Evolutionary conservation across 1,140 invertebrate species (phyloP), one percentile per base, ranked within the genome.

Genomic region (Magallana angulata): DNA sequence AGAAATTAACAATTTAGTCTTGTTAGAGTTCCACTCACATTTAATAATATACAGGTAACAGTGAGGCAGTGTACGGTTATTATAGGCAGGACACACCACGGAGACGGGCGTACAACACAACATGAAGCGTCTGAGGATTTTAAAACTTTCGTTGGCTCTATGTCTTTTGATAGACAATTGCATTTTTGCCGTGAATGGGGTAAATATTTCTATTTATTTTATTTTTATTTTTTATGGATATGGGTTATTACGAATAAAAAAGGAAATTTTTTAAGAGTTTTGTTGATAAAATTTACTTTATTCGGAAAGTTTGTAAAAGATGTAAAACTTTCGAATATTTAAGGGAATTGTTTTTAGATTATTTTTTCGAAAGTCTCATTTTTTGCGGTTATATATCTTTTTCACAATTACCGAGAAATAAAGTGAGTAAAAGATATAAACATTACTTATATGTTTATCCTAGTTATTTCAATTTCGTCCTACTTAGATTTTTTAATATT

Each of bases 1-100:
- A 76, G 68, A 76, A 76, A 76, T 76, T 76, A 76, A 76, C 24
- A 76, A 76, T 76, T 36, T 76, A 7, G 24, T 76, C 18, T 36
- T 76, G 24, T 76, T 76, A 30, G 24, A 18, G 30, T 76, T 76
- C 68, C 68, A 76, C 68, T 76, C 68, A 76, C 68, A 24, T 24
- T 76, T 8, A 76, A 9, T 30, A 76, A 30, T 30, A 30, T 76
- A 76, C 68, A 76, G 68, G 68, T 76, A 76, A 76, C 24, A 12
- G 24, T 76, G 24, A 30, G 0, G 7, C 7, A 11, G 18, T 8
- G 68, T 12, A 30, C 7, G 60, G 18, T 64, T 64, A 30, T 18
- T 76, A 12, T 76, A 30, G 11, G 14, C 16, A 24, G 68, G 36
- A 12, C 24, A 36, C 8, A 76, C 8, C 68, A 3, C 36, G 36